A percentile compares a stretch with the other conserved stretches of the same genome.
phyloP scores from a whole-genome alignment of 2,888 invertebrate species.

The Holacanthella duospinosa region DNA sequence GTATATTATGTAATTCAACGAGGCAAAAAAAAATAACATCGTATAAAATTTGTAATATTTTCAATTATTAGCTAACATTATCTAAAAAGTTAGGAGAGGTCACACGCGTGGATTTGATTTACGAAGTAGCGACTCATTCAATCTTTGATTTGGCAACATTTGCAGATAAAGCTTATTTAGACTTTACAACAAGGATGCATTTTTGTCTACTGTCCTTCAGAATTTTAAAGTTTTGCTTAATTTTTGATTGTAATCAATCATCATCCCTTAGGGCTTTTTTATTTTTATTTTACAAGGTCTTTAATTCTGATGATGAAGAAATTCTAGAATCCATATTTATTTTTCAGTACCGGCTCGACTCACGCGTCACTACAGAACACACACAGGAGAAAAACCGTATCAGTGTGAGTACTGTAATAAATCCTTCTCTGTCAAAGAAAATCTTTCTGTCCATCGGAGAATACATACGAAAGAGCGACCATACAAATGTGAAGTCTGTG shows the following conservation, averaged over 20 bases:
- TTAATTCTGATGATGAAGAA: neutral
- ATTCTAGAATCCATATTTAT: neutral
- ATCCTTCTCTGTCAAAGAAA: conserved; percentile 84
- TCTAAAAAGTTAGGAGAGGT: neutral
- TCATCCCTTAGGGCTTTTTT: too few species aligned
- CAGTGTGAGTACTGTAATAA: conserved; percentile 86
- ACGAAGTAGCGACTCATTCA: too few species aligned
- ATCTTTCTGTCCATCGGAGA: conserved; percentile 72
- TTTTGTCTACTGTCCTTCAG: too few species aligned
- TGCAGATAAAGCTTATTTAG: neutral
- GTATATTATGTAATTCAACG: too few species aligned
- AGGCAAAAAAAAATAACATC: too few species aligned
- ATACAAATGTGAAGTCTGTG: conserved; percentile 78
- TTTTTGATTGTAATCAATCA: too few species aligned
- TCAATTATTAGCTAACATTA: too few species aligned
- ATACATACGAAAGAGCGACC: conserved; percentile 87
- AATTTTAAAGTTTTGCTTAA: too few species aligned
- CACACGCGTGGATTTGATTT: conserved; percentile 7
- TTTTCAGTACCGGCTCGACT: conserved; percentile 64
- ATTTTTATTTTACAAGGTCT: too few species aligned
- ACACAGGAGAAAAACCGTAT: conserved; percentile 82
- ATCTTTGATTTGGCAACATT: neutral
- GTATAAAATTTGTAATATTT: too few species aligned
- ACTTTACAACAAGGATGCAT: too few species aligned
- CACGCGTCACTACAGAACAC: conserved; percentile 74